A percentile compares a stretch with the other conserved stretches of the same genome.
phyloP scores from a whole-genome alignment of 2,797 vertebrate genomes.

The Alcedo quadribrachys region DNA sequence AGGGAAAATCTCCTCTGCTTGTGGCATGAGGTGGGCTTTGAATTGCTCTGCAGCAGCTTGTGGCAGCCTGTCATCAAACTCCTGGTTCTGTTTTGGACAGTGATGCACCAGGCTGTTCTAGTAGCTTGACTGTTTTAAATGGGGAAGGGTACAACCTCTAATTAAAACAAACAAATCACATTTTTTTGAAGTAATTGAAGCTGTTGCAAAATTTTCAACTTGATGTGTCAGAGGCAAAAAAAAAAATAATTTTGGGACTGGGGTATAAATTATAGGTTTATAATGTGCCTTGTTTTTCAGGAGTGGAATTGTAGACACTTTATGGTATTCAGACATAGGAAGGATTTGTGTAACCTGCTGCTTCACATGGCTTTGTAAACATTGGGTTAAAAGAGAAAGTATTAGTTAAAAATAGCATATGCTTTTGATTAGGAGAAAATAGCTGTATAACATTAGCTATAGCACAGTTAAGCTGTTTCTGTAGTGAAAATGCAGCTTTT shows the following conservation, averaged over 20 bases:
- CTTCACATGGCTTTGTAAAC: not conserved
- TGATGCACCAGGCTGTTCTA: not conserved
- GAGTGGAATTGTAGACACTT: not conserved
- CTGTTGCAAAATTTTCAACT: not conserved
- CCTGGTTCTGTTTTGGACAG: not conserved
- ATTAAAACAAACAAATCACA: not conserved
- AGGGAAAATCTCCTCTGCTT: not conserved
- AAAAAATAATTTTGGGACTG: not conserved
- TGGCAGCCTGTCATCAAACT: not conserved
- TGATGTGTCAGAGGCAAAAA: not conserved
- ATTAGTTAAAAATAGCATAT: not conserved
- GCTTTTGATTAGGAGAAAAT: not conserved
- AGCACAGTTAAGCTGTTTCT: not conserved
- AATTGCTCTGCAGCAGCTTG: not conserved
- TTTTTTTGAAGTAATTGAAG: not conserved
- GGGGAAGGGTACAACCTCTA: not conserved
- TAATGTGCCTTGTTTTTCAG: not conserved
- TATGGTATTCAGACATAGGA: not conserved
- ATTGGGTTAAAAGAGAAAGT: not conserved
- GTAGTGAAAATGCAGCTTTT: slow-evolving; percentile 5
- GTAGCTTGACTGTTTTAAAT: not conserved
- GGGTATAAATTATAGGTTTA: not conserved
- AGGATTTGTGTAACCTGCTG: not conserved
- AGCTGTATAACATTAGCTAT: not conserved
- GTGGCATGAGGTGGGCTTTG: not conserved